These are phyloP conservation scores for Drepana falcataria DNA, from an alignment of 2,888 invertebrate species.

Conservation along the genomic window DNA sequence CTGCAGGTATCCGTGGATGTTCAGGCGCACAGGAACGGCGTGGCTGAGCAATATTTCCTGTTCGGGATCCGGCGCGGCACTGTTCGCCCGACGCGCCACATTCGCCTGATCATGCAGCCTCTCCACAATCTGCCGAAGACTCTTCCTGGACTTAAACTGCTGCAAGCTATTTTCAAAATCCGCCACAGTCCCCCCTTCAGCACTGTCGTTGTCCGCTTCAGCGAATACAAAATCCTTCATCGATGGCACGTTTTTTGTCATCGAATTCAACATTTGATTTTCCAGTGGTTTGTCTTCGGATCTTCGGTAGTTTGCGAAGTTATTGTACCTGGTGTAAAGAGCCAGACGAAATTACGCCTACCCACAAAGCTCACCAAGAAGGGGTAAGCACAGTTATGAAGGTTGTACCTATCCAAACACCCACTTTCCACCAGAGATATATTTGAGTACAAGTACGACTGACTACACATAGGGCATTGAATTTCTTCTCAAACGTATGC, in stretches of 20 bases:
- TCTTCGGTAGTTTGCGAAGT: conserved; percentile 21
- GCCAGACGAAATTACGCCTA: not conserved
- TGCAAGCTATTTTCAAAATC: conserved; percentile 33
- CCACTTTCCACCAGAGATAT: too few relatives aligned
- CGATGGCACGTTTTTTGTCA: not conserved
- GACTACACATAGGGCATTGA: too few relatives aligned
- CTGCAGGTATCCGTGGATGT: conserved; percentile 44
- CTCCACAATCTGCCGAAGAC: conserved; percentile 11
- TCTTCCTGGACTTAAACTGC: conserved; percentile 17
- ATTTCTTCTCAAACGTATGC: too few relatives aligned
- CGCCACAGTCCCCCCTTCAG: conserved; percentile 11
- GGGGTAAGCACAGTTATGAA: too few relatives aligned
- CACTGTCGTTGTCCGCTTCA: conserved; percentile 28
- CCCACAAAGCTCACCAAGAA: too few relatives aligned
- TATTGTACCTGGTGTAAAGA: conserved; percentile 4
- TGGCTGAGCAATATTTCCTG: conserved; percentile 37
- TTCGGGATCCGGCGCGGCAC: conserved; percentile 13
- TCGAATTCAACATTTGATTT: not conserved
- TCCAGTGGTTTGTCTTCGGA: not conserved
- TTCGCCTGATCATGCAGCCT: conserved; percentile 9
- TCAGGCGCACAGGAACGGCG: conserved; percentile 45
- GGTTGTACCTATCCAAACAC: too few relatives aligned
- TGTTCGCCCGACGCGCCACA: conserved; percentile 8
- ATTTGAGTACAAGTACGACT: too few relatives aligned
- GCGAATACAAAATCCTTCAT: conserved; percentile 23